Evolutionary conservation across 2,888 invertebrate genomes (phyloP).

Genomic region (Amphimallon solstitiale): DNA sequence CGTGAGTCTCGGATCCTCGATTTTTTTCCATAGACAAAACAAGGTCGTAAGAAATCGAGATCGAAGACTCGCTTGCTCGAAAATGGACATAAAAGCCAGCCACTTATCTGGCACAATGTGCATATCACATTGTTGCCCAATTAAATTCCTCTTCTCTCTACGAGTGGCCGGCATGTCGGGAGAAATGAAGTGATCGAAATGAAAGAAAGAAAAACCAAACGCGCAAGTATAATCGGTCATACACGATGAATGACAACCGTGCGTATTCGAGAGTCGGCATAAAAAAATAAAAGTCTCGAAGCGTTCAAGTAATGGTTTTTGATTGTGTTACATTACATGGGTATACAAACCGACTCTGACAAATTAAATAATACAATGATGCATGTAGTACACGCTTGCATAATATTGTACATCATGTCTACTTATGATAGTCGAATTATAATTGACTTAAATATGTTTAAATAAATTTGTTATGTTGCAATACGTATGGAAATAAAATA

Average conservation of each 20-base stretch:
- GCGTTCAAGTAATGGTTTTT: constrained; percentile 3
- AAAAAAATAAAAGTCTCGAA: constrained; percentile 16
- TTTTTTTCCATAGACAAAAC: constrained; percentile 36
- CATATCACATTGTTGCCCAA: constrained; percentile 26
- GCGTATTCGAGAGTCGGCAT: constrained; percentile 7
- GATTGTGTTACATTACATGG: not conserved
- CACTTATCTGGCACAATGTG: constrained; percentile 22
- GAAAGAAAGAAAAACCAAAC: constrained; percentile 24
- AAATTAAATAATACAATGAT: too few species aligned
- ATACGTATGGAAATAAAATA: too few species aligned
- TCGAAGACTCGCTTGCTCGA: constrained; percentile 35
- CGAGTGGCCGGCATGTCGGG: constrained; percentile 1
- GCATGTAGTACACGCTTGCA: too few species aligned
- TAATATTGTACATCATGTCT: too few species aligned
- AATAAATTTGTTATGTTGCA: too few species aligned
- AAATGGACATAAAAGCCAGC: constrained; percentile 20
- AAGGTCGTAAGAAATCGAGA: constrained; percentile 42
- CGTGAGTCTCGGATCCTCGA: constrained; percentile 32
- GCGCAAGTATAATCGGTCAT: constrained; percentile 15
- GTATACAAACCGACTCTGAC: not conserved
- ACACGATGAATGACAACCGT: constrained; percentile 24
- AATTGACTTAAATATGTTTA: too few species aligned
- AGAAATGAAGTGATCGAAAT: constrained; percentile 28
- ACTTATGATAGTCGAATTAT: too few species aligned
- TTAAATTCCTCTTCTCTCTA: constrained; percentile 28